Conservation (phyloP, 2,113 vertebrate species). For the Muscicapa adusta region DNA sequence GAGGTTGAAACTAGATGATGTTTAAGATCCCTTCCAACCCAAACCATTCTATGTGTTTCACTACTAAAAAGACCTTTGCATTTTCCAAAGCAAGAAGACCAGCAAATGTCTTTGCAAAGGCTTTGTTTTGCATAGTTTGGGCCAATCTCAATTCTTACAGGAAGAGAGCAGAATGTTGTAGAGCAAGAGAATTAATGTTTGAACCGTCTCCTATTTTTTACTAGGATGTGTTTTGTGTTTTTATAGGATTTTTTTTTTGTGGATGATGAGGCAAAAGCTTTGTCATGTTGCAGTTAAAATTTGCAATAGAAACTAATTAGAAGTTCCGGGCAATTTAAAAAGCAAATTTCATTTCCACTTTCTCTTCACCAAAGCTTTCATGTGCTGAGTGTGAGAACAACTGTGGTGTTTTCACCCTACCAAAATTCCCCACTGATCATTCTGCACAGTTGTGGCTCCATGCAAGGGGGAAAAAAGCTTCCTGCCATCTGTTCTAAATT, state of each 20-base stretch:
- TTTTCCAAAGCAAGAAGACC: not conserved
- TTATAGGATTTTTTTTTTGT: not conserved
- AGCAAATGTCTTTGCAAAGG: not conserved
- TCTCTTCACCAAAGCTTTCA: conserved; percentile 36
- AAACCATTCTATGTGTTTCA: not conserved
- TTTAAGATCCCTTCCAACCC: not conserved
- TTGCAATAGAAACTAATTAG: not conserved
- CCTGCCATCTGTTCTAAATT: conserved; percentile 63
- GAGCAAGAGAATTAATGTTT: not conserved
- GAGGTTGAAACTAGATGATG: not conserved
- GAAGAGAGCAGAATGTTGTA: not conserved
- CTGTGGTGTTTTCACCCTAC: conserved; percentile 29
- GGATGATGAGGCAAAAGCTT: not conserved
- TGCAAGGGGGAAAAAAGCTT: not conserved
- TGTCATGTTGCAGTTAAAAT: not conserved
- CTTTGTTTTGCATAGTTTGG: not conserved
- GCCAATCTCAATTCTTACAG: not conserved
- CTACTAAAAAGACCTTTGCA: not conserved
- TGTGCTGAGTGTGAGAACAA: conserved; percentile 46
- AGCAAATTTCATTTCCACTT: not conserved
- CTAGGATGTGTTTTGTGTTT: not conserved
- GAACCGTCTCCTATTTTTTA: not conserved
- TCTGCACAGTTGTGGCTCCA: conserved; percentile 46
- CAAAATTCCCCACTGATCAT: conserved; percentile 53
- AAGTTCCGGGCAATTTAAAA: not conserved